These are phyloP conservation scores for Muntiacus reevesi DNA, from an alignment of 2,113 vertebrate species.

Conservation along the genomic window DNA sequence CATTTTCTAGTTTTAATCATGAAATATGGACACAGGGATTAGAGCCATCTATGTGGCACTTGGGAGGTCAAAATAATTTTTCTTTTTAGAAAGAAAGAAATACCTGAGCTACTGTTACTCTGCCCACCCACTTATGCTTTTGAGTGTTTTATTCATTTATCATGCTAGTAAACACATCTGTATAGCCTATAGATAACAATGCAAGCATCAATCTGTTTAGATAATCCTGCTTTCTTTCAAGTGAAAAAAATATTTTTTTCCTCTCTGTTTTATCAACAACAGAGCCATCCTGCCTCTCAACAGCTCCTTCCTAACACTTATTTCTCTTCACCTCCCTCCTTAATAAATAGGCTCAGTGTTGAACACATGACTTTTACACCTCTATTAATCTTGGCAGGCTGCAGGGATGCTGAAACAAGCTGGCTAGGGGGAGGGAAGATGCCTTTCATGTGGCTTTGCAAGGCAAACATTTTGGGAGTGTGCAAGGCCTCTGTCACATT, in stretches of 20 bases:
- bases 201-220: constrained; percentile 58
- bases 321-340: background rate
- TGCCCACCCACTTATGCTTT: too few species aligned
- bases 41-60: background rate
- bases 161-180: background rate
- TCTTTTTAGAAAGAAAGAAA: background rate
- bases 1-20: constrained; percentile 30
- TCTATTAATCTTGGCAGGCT: constrained; percentile 69
- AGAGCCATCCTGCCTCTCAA: constrained; percentile 21
- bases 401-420: constrained; percentile 55
- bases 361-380: constrained; percentile 55
- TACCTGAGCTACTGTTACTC: background rate
- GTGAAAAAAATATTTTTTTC: background rate
- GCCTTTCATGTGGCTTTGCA: constrained; percentile 61
- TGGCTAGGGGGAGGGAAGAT: constrained; percentile 37
- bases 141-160: background rate
- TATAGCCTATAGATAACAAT: background rate
- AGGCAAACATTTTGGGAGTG: constrained; percentile 27
- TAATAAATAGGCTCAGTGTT: constrained; percentile 73
- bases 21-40: constrained; percentile 21
- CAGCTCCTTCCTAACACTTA: constrained; percentile 22
- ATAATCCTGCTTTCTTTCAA: constrained; percentile 45
- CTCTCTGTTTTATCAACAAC: constrained; percentile 48
- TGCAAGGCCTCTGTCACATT: constrained; percentile 26
- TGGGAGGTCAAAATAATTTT: background rate